Evolutionary conservation across 2,888 invertebrate species (phyloP).

Genomic region (Terebella lapidaria): DNA sequence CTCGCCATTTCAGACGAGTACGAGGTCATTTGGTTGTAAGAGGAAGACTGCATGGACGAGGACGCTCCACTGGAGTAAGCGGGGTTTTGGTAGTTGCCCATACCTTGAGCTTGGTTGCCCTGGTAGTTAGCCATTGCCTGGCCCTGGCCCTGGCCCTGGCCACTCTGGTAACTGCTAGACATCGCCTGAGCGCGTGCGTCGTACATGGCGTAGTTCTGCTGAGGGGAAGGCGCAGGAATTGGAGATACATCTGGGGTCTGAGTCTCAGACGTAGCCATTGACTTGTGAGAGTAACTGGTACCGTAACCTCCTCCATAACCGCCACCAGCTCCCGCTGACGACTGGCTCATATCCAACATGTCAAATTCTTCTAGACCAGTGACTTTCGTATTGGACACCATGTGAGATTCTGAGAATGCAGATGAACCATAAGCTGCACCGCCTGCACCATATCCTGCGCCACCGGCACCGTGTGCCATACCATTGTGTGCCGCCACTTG

Average conservation of each 20-base stretch:
- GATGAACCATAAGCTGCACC: not conserved
- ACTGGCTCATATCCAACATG: not conserved
- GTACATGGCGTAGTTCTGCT: not conserved
- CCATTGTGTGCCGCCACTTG: not conserved
- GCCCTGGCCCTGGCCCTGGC: not conserved
- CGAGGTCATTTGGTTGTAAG: not conserved
- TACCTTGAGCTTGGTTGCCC: too few relatives aligned
- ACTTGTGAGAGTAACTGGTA: not conserved
- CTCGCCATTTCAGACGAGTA: not conserved
- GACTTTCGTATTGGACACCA: not conserved
- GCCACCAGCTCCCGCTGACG: not conserved
- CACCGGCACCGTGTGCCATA: not conserved
- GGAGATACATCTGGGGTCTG: not conserved
- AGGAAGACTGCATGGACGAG: not conserved
- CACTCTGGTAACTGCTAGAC: too few relatives aligned
- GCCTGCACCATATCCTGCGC: constrained; percentile 8
- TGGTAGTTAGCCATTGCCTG: too few relatives aligned
- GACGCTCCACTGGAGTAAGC: not conserved
- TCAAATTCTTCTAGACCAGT: not conserved
- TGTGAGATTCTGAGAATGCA: not conserved
- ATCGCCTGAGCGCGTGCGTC: not conserved
- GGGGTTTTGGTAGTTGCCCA: not conserved
- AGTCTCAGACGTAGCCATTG: not conserved
- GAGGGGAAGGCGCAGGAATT: not conserved
- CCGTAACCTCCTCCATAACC: not conserved